Percentiles rank a stretch among this genome's conserved stretches.
phyloP scores from a whole-genome alignment of 2,113 vertebrate genomes.

The Osmerus eperlanus region DNA sequence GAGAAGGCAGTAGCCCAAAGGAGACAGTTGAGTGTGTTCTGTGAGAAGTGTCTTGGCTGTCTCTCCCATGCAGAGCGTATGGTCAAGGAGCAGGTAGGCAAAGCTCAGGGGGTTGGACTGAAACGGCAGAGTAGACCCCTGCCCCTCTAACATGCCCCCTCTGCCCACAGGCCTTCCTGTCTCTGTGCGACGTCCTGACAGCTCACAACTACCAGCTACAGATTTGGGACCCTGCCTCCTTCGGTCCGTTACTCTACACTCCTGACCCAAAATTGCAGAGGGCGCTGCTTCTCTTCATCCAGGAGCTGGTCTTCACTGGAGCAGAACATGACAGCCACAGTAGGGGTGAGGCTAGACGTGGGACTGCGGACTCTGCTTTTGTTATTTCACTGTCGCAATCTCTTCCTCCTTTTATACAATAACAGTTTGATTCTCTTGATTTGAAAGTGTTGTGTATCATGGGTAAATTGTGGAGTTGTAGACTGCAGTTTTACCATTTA shows the following conservation, averaged over 20 bases:
- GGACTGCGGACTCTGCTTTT: neutral
- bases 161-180: slow-evolving; percentile 75
- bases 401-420: too few species aligned
- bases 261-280: slow-evolving; percentile 79
- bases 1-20: slow-evolving; percentile 70
- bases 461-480: too few species aligned
- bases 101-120: neutral
- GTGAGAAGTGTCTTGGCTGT: slow-evolving; percentile 70
- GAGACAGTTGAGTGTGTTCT: slow-evolving; percentile 73
- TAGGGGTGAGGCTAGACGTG: slow-evolving; percentile 63
- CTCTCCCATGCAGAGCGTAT: slow-evolving; percentile 70
- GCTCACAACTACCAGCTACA: slow-evolving; percentile 79
- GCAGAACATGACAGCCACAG: slow-evolving; percentile 60
- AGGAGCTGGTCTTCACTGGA: slow-evolving; percentile 71
- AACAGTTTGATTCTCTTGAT: too few species aligned
- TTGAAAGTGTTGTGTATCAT: too few species aligned
- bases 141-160: fast-evolving
- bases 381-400: too few species aligned
- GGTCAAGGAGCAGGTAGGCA: slow-evolving; percentile 79
- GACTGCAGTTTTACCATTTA: too few species aligned
- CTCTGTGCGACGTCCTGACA: slow-evolving; percentile 82
- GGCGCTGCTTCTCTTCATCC: slow-evolving; percentile 77
- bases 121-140: neutral
- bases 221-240: slow-evolving; percentile 61
- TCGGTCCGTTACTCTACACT: slow-evolving; percentile 65